These are phyloP conservation scores for Heliconius himera DNA, from an alignment of 1,140 invertebrate species.

Conservation along the genomic window DNA sequence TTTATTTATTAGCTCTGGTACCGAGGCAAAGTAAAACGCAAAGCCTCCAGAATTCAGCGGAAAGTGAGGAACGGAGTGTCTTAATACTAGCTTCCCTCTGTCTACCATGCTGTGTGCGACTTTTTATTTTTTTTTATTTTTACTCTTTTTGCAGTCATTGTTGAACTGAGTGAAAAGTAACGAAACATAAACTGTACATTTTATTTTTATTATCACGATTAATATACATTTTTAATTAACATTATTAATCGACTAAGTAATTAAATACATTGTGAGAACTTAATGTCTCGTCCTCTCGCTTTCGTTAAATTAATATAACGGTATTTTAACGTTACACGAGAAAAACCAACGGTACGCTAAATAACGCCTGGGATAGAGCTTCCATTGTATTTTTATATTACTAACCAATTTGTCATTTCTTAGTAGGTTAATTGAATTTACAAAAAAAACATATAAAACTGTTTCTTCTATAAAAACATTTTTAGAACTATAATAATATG, in stretches of 20 bases:
- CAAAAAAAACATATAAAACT: neutral
- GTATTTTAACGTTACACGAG: conserved; percentile 7
- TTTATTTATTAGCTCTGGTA: no score
- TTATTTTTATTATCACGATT: neutral
- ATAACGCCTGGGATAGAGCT: conserved; percentile 74
- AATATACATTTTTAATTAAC: conserved; percentile 1
- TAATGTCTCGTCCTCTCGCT: conserved; percentile 11
- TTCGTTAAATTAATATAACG: conserved; percentile 37
- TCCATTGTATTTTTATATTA: conserved; percentile 56
- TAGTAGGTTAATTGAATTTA: neutral
- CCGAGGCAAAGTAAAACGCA: no score
- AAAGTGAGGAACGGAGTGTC: no score
- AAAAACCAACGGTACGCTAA: conserved; percentile 68
- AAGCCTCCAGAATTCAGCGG: no score
- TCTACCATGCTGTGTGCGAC: no score
- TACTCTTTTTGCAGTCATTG: neutral
- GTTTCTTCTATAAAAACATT: neutral
- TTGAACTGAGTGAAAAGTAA: neutral
- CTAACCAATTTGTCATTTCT: conserved; percentile 1
- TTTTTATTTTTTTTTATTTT: neutral
- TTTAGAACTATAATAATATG: neutral
- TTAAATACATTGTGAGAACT: conserved; percentile 7
- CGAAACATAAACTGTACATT: neutral
- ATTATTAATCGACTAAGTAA: neutral
- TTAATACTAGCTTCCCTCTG: no score